Evolutionary conservation across 2,113 vertebrate genomes (phyloP), one percentile per base, ranked within the genome.

Genomic region (Anguilla rostrata): DNA sequence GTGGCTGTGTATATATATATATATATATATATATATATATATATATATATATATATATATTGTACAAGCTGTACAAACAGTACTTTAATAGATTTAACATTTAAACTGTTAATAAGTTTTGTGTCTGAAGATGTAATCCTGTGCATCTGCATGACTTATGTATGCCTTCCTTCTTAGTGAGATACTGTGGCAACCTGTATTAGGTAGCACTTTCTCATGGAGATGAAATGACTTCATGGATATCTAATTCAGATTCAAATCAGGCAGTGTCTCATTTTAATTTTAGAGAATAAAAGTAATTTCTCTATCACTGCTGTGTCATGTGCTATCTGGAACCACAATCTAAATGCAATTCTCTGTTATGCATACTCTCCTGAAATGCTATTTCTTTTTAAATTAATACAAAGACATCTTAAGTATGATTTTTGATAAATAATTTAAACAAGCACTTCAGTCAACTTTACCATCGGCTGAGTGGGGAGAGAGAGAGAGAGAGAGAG

Each of bases 371-470:
- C 75, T 46, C 14, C 22, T 46, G 40, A 79, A 79, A 34, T 29
- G 60, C 29, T 87, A 5, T 63, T 39, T 84, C 39, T 84, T 78
- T 84, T 81, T 80, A 87, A 87, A 85, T 78, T 60, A 88, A 56
- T 63, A 93, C 91, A 89, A 91, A 89, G 86, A 81, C 91, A 91
- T 92, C 94, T 95, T 93, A 88, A 92, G 92, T 90, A 88, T 93
- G 92, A 92, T 57, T 92, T 89, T 89, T 91, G 41, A 94, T 94
- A 96, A 95, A 96, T 95, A 95, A 96, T 96, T 94, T 96, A 95
- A 96, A 95, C 93, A 95, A 91, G 89, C 88, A 88, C 90, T 88
- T 86, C 84, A 91, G 91, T 90, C 91, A 86, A 95, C 91, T 95
- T 95, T 92, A 89, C 90, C 90, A 84, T 26, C 89, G 89, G 85